These are phyloP conservation scores for Esperia sulphurella DNA, from an alignment of 2,888 invertebrate genomes.

Conservation along the genomic window DNA sequence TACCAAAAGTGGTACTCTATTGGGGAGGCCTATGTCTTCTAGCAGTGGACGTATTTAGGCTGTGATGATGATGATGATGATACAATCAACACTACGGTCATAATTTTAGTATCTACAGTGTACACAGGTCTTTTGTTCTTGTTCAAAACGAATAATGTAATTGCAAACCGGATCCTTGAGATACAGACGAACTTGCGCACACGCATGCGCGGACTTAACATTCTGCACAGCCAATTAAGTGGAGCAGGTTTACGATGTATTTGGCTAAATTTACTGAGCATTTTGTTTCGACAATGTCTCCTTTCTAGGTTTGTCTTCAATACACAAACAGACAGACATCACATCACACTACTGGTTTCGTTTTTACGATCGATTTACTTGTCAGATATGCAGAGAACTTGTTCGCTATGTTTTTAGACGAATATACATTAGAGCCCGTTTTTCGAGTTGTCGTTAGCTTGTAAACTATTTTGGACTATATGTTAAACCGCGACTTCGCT, in stretches of 20 bases:
- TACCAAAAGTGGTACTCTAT: too few relatives aligned
- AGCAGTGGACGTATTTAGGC: too few relatives aligned
- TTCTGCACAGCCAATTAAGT: constrained; percentile 27
- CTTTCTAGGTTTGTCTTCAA: neutral
- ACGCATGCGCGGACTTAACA: constrained; percentile 18
- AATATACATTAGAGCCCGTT: neutral
- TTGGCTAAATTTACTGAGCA: constrained; percentile 15
- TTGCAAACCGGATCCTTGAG: constrained; percentile 16
- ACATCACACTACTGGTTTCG: constrained; percentile 10
- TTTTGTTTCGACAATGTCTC: constrained; percentile 5
- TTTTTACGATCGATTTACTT: constrained; percentile 4
- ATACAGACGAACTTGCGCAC: neutral
- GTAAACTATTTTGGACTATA: too few relatives aligned
- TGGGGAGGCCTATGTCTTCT: too few relatives aligned
- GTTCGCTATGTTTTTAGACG: neutral
- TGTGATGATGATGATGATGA: too few relatives aligned
- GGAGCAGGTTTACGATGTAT: constrained; percentile 22
- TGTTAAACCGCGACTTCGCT: too few relatives aligned
- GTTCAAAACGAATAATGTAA: constrained; percentile 4
- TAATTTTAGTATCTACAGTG: neutral
- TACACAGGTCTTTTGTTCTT: constrained; percentile 13
- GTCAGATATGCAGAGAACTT: neutral
- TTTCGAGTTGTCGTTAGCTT: too few relatives aligned
- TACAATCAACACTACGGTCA: neutral
- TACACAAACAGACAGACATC: constrained; percentile 7